Percentiles rank a stretch among this genome's conserved stretches.
phyloP scores from a whole-genome alignment of 2,888 invertebrate species.

The Eueremaeus valkanovi region DNA sequence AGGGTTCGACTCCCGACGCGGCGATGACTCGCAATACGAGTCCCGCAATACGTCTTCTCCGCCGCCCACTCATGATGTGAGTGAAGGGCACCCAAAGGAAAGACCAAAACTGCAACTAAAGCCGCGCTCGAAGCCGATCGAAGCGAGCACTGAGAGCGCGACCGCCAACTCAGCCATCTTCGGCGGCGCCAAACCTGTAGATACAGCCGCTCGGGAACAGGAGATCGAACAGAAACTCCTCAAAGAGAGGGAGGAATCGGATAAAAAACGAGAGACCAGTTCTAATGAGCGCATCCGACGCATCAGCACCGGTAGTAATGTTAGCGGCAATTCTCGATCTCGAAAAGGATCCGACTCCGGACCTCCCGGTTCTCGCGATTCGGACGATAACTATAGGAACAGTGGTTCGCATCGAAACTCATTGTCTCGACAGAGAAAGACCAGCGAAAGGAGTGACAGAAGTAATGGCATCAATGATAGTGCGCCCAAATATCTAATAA shows the following conservation, averaged over 20 bases:
- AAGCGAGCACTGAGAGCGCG: slow-evolving; percentile 53
- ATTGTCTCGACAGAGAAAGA: not conserved
- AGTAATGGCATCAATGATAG: no score
- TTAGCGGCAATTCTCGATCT: not conserved
- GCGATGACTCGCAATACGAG: not conserved
- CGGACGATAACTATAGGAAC: not conserved
- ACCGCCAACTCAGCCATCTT: slow-evolving; percentile 62
- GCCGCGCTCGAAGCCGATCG: slow-evolving; percentile 73
- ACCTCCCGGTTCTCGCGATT: no score
- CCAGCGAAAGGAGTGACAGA: not conserved
- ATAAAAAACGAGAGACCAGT: not conserved
- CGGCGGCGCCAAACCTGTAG: slow-evolving; percentile 91
- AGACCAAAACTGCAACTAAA: slow-evolving; percentile 74
- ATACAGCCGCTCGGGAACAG: slow-evolving; percentile 81
- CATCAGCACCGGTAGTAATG: slow-evolving; percentile 4
- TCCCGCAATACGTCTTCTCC: not conserved
- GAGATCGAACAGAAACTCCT: slow-evolving; percentile 81
- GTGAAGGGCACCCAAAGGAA: slow-evolving; percentile 59
- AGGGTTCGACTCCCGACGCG: not conserved
- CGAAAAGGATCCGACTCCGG: not conserved
- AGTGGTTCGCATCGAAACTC: not conserved
- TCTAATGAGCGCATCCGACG: not conserved
- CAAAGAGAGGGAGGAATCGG: slow-evolving; percentile 44
- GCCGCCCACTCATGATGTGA: not conserved
- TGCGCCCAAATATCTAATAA: not conserved